Percentiles rank a stretch among this genome's conserved stretches.
Evolutionary conservation across 2,113 vertebrate genomes (phyloP).

Genomic region (Notarius quadriscutis): DNA sequence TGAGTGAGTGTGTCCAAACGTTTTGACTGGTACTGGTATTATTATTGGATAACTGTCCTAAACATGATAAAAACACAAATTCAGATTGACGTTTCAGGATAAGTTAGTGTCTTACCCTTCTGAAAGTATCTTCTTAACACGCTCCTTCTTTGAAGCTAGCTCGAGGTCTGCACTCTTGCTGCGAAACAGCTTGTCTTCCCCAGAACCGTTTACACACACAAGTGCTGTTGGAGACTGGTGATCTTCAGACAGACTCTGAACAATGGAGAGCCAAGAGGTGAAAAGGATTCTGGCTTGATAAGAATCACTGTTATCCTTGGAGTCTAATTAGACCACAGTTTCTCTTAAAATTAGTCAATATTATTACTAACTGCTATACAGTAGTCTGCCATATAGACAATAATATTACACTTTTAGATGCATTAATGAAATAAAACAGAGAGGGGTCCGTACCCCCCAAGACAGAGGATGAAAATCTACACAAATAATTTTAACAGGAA

Average conservation of each 20-base stretch:
- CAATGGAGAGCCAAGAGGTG: background rate
- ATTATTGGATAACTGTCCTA: background rate
- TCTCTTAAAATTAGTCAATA: background rate
- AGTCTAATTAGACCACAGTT: background rate
- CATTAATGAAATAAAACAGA: background rate
- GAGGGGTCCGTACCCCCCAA: too few relatives aligned
- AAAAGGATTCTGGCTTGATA: background rate
- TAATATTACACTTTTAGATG: background rate
- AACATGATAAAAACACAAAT: background rate
- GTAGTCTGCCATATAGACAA: too few relatives aligned
- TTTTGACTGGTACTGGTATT: too few relatives aligned
- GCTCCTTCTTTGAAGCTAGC: conserved; percentile 80
- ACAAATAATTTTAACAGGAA: background rate
- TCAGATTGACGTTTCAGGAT: too few relatives aligned
- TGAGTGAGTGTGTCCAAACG: too few relatives aligned
- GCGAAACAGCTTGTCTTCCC: conserved; percentile 88
- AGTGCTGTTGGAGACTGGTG: conserved; percentile 71
- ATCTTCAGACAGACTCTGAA: conserved; percentile 70
- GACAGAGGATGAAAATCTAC: background rate
- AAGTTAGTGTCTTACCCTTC: conserved; percentile 77
- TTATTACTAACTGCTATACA: background rate
- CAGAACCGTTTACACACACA: conserved; percentile 82
- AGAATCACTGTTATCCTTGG: background rate
- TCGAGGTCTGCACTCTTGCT: conserved; percentile 90
- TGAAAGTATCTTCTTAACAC: conserved; percentile 92